Percentiles rank a stretch among this genome's conserved stretches.
Conservation (phyloP, 2,888 invertebrate species). For the Eupithecia centaureata region DNA sequence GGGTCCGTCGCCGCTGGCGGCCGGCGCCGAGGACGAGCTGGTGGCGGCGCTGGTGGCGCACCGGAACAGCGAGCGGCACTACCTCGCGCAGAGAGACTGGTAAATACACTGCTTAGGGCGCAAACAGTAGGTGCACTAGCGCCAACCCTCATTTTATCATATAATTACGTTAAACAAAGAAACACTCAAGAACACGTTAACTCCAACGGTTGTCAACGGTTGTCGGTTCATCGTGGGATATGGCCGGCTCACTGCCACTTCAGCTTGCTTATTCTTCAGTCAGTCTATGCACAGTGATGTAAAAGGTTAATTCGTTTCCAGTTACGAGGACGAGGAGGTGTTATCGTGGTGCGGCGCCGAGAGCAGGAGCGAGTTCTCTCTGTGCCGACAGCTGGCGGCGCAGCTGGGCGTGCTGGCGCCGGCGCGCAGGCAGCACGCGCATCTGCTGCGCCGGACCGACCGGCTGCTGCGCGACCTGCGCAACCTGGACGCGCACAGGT, state of each 20-base stretch:
- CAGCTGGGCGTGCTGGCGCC: slow-evolving; percentile 96
- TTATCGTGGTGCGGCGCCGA: slow-evolving; percentile 29
- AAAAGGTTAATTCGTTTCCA: slow-evolving; percentile 38
- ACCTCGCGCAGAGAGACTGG: slow-evolving; percentile 78
- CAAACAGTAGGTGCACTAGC: too few relatives aligned
- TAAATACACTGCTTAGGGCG: slow-evolving; percentile 30
- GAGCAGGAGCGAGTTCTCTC: slow-evolving; percentile 88
- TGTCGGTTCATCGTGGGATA: too few relatives aligned
- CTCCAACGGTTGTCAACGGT: too few relatives aligned
- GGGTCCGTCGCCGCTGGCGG: slow-evolving; percentile 88
- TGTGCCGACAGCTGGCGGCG: slow-evolving; percentile 94
- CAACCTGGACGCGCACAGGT: slow-evolving; percentile 95
- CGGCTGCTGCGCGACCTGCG: slow-evolving; percentile 94
- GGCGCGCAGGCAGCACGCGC: slow-evolving; percentile 92
- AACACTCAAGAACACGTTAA: too few relatives aligned
- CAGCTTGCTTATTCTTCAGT: too few relatives aligned
- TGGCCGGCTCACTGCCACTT: too few relatives aligned
- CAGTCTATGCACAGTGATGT: too few relatives aligned
- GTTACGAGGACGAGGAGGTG: slow-evolving; percentile 76
- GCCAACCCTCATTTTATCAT: too few relatives aligned
- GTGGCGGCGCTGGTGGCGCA: slow-evolving; percentile 94
- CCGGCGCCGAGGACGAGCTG: slow-evolving; percentile 92
- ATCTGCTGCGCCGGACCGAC: slow-evolving; percentile 94
- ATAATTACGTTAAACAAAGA: too few relatives aligned
- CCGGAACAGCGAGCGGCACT: slow-evolving; percentile 92